Evolutionary conservation across 2,113 vertebrate genomes (phyloP), one percentile per base, ranked within the genome.

Genomic region (Laticauda laticaudata): DNA sequence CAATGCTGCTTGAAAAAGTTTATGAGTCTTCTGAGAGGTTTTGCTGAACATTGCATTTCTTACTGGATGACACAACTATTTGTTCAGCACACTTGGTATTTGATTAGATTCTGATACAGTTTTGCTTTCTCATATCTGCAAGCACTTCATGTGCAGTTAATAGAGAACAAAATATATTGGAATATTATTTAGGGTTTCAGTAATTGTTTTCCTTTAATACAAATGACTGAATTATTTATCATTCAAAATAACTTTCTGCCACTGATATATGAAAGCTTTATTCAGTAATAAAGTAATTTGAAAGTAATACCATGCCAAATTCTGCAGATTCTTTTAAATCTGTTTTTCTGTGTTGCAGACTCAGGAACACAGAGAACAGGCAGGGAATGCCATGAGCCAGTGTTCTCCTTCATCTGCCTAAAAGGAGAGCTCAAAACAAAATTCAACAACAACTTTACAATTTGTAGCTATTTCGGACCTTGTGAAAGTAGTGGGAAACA

Each of bases 51-150:
- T 15, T 86, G 54, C 24, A 20, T 86, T 34, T 26, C 0, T 24
- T 2, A 11, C 59, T 21, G 3, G 81, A 29, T 69, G 86, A 11
- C 26, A 75, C 54, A n/a, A 43, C 88, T 48, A 29, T 93, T 93
- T 90, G 81, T 64, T 91, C 90, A 57, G 86, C 85, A 88, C 88
- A 39, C 53, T 88, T 88, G 86, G 54, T 45, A 86, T 87, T 88
- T 14, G 90, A 88, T 39, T 69, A 89, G 34, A 29, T 26, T 29
- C 59, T 89, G 86, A 51, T 87, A 86, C 43, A 64, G 24, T 86
- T n/a, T 48, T 90, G 75, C 69, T 93, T 43, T 53, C 51, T 88
- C 18, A 34, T 24, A 88, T 75, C 48, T 56, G 26, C 90, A 85
- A 43, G n/a, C 53, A 88, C 23, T 51, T 39, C 20, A 88, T 81